Evolutionary conservation across 92 coral and sea anemone genomes (phyloP), one percentile per base, ranked within the genome.

Genomic region (Palythoa grandiflora): DNA sequence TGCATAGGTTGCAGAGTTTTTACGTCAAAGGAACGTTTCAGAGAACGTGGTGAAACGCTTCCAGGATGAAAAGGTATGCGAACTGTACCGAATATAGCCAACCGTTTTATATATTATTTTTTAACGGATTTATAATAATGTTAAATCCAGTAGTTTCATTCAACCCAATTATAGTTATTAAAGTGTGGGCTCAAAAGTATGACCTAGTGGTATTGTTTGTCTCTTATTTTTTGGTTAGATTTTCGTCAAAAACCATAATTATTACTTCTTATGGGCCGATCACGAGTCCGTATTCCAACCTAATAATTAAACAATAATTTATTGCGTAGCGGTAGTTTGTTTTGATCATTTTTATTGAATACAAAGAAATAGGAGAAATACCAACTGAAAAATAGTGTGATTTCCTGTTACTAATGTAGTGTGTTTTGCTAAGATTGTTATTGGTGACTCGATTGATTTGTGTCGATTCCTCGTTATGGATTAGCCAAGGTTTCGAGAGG

Each of bases 111-210:
- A 73, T 54, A 73, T 73, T 73, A 73, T 73, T 73, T 38, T 40
- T 73, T 73, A 38, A 73, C 77, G 54, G 53, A 73, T 73, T 73
- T n/a, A n/a, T n/a, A n/a, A n/a, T n/a, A 73, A 73, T 73, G 77
- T 73, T 73, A 73, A 73, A 73, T 73, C 77, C 77, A 73, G 77
- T 73, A 73, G 52, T 73, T 73, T 38, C 77, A 73, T 73, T 73
- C 77, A 73, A 73, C 77, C 77, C 51, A 73, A 73, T 73, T 73
- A 73, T 38, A 73, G 74, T 44, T 35, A 35, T 70, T 28, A 70
- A 70, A 70, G 74, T 70, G 44, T 70, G 74, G 74, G 74, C 74
- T 70, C 44, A 70, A 70, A 70, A 70, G 74, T 70, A 70, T 70
- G 74, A 70, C 74, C 74, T 35, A 70, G 47, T 70, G 74, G 74